Evolutionary conservation across 1,140 invertebrate genomes (phyloP).

Genomic region (Polypedilum pembai): DNA sequence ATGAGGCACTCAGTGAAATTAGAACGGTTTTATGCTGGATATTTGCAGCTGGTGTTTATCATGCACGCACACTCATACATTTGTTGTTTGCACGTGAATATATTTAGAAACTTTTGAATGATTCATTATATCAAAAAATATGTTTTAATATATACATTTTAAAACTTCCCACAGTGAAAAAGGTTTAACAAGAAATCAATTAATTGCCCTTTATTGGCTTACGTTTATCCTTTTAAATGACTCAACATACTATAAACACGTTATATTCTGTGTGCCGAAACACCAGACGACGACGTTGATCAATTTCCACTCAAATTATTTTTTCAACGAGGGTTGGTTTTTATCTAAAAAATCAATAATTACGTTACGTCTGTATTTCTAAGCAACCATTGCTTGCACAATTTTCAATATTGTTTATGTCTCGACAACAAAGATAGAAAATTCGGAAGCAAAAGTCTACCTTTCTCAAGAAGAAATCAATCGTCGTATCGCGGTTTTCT

Average conservation of each 20-base stretch:
- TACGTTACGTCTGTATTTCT: not conserved
- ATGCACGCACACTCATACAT: not conserved
- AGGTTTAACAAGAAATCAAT: not conserved
- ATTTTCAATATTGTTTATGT: not conserved
- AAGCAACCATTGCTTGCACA: not conserved
- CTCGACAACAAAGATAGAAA: too few relatives aligned
- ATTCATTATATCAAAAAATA: not conserved
- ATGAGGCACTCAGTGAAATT: not conserved
- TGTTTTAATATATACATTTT: not conserved
- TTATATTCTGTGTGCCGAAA: not conserved
- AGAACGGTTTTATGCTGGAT: not conserved
- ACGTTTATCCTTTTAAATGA: not conserved
- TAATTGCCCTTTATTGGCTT: not conserved
- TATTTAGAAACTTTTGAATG: not conserved
- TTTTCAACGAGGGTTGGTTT: not conserved
- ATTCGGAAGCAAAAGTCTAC: too few relatives aligned
- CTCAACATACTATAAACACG: not conserved
- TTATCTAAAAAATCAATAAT: not conserved
- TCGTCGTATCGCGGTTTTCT: not conserved
- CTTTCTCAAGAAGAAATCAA: not conserved
- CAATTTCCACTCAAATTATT: not conserved
- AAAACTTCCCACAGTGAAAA: not conserved
- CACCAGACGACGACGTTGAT: not conserved
- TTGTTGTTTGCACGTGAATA: not conserved
- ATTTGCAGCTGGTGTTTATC: conserved; percentile 16